These are phyloP conservation scores for Zosterops lateralis DNA, from an alignment of 2,113 vertebrate species.

Conservation along the genomic window DNA sequence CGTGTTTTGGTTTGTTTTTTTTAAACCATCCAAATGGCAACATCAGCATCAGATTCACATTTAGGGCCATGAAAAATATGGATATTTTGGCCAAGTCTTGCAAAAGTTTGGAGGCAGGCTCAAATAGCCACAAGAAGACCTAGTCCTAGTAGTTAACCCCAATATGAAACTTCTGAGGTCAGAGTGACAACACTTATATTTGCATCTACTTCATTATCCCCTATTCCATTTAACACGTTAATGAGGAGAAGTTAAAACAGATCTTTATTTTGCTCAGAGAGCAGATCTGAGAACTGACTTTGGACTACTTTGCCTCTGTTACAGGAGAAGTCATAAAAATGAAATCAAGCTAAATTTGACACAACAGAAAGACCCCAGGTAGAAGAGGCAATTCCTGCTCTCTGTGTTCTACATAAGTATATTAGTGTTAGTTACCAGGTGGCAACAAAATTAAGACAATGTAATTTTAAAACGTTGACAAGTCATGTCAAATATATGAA, in stretches of 20 bases:
- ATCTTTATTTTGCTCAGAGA: neutral
- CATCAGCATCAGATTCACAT: neutral
- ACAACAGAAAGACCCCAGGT: neutral
- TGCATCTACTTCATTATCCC: neutral
- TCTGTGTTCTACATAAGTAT: neutral
- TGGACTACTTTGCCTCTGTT: neutral
- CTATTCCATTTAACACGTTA: neutral
- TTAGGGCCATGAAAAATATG: neutral
- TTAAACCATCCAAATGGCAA: neutral
- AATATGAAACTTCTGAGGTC: neutral
- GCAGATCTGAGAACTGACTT: neutral
- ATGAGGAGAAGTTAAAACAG: neutral
- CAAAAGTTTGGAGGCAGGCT: neutral
- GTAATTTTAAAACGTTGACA: neutral
- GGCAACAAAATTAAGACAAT: neutral
- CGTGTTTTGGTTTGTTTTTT: neutral
- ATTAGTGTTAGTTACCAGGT: neutral
- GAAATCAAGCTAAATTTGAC: neutral
- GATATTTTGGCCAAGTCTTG: neutral
- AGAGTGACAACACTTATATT: neutral
- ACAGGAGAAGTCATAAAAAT: neutral
- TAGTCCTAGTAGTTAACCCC: neutral
- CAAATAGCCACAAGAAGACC: neutral
- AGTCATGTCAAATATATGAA: neutral
- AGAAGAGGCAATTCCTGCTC: neutral